Percentiles rank a stretch among this genome's conserved stretches.
Evolutionary conservation across 2,113 vertebrate genomes (phyloP).

Genomic region (Paramisgurnus dabryanus): DNA sequence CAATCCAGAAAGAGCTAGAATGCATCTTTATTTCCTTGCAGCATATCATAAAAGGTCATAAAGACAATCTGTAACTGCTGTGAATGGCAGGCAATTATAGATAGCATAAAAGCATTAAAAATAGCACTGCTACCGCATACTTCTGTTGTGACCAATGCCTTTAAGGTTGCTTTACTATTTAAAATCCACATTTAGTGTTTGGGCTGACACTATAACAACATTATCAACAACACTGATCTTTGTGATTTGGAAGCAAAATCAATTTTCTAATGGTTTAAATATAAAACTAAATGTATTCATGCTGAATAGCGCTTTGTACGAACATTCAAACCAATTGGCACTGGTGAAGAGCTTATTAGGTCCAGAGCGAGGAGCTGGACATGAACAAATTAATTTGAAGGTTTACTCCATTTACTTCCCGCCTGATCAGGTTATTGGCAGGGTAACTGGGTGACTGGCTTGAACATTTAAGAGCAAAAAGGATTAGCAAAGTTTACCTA

Average conservation of each 20-base stretch:
- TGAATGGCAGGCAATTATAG: neutral
- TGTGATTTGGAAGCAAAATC: neutral
- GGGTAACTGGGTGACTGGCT: no score
- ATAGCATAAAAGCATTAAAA: neutral
- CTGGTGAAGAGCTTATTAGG: neutral
- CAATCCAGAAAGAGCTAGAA: neutral
- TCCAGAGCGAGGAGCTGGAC: neutral
- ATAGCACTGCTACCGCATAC: neutral
- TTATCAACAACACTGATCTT: neutral
- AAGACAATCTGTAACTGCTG: neutral
- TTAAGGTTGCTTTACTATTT: neutral
- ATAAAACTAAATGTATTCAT: neutral
- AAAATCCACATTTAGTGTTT: neutral
- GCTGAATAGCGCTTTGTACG: neutral
- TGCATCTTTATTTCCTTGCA: neutral
- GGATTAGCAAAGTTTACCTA: neutral
- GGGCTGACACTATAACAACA: neutral
- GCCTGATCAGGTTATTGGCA: slow-evolving; percentile 37
- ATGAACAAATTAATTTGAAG: slow-evolving; percentile 9
- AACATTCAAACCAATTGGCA: neutral
- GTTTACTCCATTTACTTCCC: slow-evolving; percentile 29
- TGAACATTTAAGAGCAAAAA: slow-evolving; percentile 6
- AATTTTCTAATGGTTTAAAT: neutral
- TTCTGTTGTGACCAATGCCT: neutral
- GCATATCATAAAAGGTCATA: slow-evolving; percentile 15